A percentile compares a stretch with the other conserved stretches of the same genome.
Evolutionary conservation across 2,797 vertebrate species (phyloP).

Genomic region (Momotus momota): DNA sequence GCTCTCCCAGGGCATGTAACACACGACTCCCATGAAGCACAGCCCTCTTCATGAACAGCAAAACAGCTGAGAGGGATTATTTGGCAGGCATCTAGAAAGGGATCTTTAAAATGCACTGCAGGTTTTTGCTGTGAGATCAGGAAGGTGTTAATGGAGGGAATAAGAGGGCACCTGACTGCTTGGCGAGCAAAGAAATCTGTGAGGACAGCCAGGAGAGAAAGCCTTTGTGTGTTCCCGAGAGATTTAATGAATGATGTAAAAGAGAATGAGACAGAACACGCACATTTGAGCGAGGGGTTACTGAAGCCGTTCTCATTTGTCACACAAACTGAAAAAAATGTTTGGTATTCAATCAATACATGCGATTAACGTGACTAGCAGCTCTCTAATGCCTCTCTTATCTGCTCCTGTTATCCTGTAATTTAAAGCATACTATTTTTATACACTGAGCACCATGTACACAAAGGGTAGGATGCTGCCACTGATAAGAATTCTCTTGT

Average conservation of each 20-base stretch:
- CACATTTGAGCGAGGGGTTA: background rate
- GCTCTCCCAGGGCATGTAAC: background rate
- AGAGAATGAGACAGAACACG: background rate
- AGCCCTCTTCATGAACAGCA: background rate
- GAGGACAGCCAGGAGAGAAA: background rate
- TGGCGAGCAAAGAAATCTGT: background rate
- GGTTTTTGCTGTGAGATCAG: background rate
- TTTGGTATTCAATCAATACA: slow-evolving; percentile 27
- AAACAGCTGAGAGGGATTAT: background rate
- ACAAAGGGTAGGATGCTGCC: background rate
- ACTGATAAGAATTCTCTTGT: background rate
- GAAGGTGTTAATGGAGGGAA: background rate
- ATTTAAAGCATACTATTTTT: background rate
- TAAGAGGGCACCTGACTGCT: background rate
- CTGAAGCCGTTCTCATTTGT: slow-evolving; percentile 17
- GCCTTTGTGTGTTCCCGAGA: background rate
- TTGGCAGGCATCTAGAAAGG: background rate
- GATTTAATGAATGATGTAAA: slow-evolving; percentile 23
- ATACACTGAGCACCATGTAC: background rate
- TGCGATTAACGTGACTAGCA: background rate
- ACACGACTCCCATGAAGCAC: background rate
- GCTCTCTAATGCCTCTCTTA: background rate
- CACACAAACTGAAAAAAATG: background rate
- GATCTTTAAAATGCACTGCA: background rate
- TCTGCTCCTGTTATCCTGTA: background rate